Evolutionary conservation across 2,797 vertebrate genomes (phyloP).

Genomic region (Odontamblyopus rebecca): DNA sequence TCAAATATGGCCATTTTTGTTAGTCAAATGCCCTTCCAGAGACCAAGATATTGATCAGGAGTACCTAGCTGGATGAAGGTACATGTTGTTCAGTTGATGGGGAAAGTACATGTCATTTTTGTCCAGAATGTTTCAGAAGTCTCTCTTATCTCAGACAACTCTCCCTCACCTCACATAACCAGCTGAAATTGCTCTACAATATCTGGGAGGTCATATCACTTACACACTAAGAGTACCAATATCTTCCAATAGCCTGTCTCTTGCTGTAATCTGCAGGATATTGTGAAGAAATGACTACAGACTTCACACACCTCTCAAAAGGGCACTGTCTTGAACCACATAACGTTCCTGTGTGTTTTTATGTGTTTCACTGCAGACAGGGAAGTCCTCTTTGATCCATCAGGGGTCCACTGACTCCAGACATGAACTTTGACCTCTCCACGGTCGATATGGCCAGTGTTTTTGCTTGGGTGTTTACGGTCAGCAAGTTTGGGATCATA

Average conservation of each 20-base stretch:
- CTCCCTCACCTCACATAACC: background rate
- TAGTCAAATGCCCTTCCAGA: background rate
- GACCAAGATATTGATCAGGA: background rate
- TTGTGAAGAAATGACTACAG: conserved; percentile 4
- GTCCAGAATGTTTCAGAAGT: background rate
- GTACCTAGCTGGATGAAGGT: background rate
- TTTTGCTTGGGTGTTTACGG: conserved; percentile 12
- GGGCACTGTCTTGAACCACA: background rate
- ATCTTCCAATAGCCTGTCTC: background rate
- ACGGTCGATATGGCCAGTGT: conserved; percentile 9
- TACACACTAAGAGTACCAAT: conserved; percentile 5
- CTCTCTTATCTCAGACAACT: background rate
- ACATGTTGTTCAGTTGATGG: background rate
- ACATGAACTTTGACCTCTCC: conserved; percentile 3
- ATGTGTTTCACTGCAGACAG: background rate
- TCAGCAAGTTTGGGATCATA: conserved; percentile 9
- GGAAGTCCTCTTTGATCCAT: conserved; percentile 6
- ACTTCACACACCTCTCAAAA: conserved; percentile 1
- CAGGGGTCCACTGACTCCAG: conserved; percentile 7
- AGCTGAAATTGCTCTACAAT: background rate
- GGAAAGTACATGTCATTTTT: background rate
- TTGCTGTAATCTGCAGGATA: background rate
- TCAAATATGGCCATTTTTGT: background rate
- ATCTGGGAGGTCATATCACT: conserved; percentile 9
- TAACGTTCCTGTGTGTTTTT: background rate